Conservation (phyloP, 2,113 vertebrate species). For the Colossoma macropomum region DNA sequence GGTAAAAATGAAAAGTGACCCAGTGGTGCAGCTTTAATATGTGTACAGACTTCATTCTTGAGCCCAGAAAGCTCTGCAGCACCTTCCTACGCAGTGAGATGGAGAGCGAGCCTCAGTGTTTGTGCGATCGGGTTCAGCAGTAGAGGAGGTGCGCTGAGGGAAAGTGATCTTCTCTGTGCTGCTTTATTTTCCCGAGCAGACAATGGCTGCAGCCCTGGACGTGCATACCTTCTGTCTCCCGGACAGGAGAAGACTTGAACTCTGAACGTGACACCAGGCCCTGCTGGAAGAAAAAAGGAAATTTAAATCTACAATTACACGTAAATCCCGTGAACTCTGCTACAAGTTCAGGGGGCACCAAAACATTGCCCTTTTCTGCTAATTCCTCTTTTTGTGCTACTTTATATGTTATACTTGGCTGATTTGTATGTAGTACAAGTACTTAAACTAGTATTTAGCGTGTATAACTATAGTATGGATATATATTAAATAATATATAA, state of each 20-base stretch:
- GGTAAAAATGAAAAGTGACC: neutral
- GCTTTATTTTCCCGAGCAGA: slow-evolving; percentile 46
- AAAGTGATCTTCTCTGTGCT: slow-evolving; percentile 37
- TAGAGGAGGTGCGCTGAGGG: slow-evolving; percentile 15
- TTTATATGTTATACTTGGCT: neutral
- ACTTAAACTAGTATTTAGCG: too few species aligned
- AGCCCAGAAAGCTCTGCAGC: neutral
- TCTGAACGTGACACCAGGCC: slow-evolving; percentile 43
- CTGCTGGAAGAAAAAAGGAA: slow-evolving; percentile 33
- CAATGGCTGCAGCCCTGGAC: slow-evolving; percentile 34
- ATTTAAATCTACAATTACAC: slow-evolving; percentile 53
- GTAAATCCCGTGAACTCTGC: slow-evolving; percentile 35
- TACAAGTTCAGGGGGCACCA: slow-evolving; percentile 1
- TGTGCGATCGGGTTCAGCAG: slow-evolving; percentile 20
- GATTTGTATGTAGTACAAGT: neutral
- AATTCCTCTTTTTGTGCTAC: neutral
- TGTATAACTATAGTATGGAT: too few species aligned
- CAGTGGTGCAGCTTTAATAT: neutral
- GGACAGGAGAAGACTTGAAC: slow-evolving; percentile 33
- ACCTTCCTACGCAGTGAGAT: neutral
- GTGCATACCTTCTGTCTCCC: slow-evolving; percentile 52
- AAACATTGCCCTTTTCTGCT: slow-evolving; percentile 6
- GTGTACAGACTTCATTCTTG: neutral
- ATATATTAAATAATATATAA: too few species aligned
- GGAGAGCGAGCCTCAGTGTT: neutral